Evolutionary conservation across 2,888 invertebrate genomes (phyloP), one percentile per base, ranked within the genome.

Genomic region (Himalopsyche kuldschensis): DNA sequence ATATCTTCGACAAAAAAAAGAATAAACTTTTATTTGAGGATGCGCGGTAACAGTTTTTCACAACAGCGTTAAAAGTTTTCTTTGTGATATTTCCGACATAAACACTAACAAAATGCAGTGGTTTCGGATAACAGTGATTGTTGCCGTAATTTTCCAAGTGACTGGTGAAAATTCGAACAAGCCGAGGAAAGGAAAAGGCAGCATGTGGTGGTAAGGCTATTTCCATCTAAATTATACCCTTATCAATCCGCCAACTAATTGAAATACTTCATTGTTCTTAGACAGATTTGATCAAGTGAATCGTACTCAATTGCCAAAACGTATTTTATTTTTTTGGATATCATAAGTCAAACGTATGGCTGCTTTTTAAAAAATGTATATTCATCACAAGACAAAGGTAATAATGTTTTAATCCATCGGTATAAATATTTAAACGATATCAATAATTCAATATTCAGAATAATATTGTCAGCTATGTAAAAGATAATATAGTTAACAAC

Each of bases 121-220:
- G 89, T 88, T 91, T 91, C 92, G 93, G 89, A 90, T 93, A 88
- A 90, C 90, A 90, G 90, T 93, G 88, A 90, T 93, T 90, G 90
- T 90, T 89, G 88, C 91, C 88, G 87, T 88, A 89, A 86, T 84
- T 48, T 47, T 89, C 89, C 86, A 87, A 89, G 89, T 91, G 89
- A 90, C 90, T 87, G 90, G 89, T 87, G 89, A 90, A 87, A 90
- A 88, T 88, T 94, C 93, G 89, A 69, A 27, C 69, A 95, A 95
- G 89, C 93, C 93, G 87, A 94, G 95, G 89, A 93, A 96, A 89
- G 96, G 96, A 88, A 94, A 96, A 89, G 97, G 97, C 89, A 96
- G 96, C 88, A 97, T 96, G 95, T 97, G 97, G 97, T 97, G 97
- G 97, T 97, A 92, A 93, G 97, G 93, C 87, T 15, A 17, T 24